These are phyloP conservation scores for Todiramphus chloris DNA, from an alignment of 2,113 vertebrate genomes.

Conservation along the genomic window DNA sequence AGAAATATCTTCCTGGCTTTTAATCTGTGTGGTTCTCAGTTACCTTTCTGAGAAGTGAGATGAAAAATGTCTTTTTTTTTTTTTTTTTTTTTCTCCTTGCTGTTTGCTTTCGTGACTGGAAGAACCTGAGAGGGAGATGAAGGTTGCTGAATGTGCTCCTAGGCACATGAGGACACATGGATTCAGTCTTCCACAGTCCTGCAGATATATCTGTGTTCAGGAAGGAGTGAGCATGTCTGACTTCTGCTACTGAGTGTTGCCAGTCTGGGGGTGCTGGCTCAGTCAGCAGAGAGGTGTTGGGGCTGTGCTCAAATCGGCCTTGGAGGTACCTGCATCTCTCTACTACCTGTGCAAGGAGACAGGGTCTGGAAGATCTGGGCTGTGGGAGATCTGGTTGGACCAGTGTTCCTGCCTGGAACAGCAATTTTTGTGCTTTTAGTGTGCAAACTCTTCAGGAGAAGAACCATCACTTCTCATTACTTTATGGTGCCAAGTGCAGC, in stretches of 20 bases:
- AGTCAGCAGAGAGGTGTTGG: not conserved
- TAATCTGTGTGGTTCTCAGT: not conserved
- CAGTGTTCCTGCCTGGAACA: not conserved
- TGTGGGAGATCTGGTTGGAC: not conserved
- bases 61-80: not conserved
- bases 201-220: not conserved
- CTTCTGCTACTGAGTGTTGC: not conserved
- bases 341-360: not conserved
- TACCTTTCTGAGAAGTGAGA: not conserved
- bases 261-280: not conserved
- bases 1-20: not conserved
- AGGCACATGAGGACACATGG: not conserved
- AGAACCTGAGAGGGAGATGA: not conserved
- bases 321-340: not conserved
- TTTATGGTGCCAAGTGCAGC: not conserved
- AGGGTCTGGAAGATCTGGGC: not conserved
- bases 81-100: not conserved
- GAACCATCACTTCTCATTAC: fast-evolving
- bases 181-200: not conserved
- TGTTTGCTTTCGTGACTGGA: not conserved
- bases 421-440: not conserved
- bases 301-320: not conserved
- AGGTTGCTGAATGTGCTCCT: not conserved
- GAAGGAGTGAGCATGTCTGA: not conserved
- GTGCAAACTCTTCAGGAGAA: not conserved